A percentile compares a stretch with the other conserved stretches of the same genome.
Evolutionary conservation across 2,888 invertebrate genomes (phyloP).

Genomic region (Ectemnius lituratus): DNA sequence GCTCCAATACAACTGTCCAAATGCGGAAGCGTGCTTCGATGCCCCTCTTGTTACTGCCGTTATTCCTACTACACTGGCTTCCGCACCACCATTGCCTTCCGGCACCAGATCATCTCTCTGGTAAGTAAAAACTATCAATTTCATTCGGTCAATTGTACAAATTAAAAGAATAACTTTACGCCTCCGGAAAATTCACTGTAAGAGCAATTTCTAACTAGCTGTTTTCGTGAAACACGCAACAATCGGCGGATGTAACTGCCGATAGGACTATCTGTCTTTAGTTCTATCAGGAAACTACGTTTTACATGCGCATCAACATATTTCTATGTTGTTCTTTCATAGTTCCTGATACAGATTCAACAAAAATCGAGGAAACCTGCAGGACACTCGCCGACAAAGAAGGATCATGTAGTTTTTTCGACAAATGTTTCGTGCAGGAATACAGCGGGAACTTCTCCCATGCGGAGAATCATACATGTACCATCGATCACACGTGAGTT

Average conservation of each 20-base stretch:
- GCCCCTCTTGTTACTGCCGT: not conserved
- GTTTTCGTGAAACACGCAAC: no score
- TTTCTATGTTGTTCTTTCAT: no score
- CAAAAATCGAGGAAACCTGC: conserved; percentile 78
- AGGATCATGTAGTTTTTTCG: conserved; percentile 84
- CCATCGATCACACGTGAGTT: conserved; percentile 83
- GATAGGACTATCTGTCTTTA: no score
- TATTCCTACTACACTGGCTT: conserved; percentile 2
- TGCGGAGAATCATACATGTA: conserved; percentile 84
- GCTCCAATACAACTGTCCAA: conserved; percentile 2
- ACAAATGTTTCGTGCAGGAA: conserved; percentile 82
- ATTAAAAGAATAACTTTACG: no score
- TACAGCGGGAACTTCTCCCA: conserved; percentile 81
- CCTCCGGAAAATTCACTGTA: no score
- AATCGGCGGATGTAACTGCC: no score
- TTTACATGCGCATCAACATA: no score
- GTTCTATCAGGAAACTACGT: no score
- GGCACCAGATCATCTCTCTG: not conserved
- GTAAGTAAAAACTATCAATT: not conserved
- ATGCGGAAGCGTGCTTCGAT: conserved; percentile 24
- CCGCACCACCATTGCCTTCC: conserved; percentile 6
- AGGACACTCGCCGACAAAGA: conserved; percentile 80
- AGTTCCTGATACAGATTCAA: not conserved
- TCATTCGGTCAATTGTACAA: no score
- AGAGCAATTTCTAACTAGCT: no score